Evolutionary conservation across 1,140 invertebrate species (phyloP), one percentile per base, ranked within the genome.

Genomic region (Campodea augens): DNA sequence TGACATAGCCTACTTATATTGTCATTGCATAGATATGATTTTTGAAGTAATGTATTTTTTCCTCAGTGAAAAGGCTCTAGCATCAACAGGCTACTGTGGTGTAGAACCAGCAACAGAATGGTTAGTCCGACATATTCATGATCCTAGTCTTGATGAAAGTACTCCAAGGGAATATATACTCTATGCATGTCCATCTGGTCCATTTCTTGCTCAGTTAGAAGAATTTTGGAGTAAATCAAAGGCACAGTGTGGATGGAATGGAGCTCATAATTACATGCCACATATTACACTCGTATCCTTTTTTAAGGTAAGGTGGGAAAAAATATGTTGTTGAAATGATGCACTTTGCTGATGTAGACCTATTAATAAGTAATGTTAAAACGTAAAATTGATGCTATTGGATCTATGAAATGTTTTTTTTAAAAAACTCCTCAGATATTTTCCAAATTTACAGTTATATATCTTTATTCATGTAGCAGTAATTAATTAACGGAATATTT

Each of bases 221-320:
- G 66, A 72, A 43, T 89, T 87, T 60, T 89, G 81, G 79, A 65
- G 74, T 1, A 78, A 81, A 53, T 82, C 81, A n/a, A 72, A 75
- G 52, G 61, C 68, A 43, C 60, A 74, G 3, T 76, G 74, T 59
- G 78, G 77, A 24, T 85, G 84, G 78, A 90, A 91, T 64, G 82
- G 83, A 20, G 83, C 83, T 5, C 85, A 88, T 55, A 83, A 86
- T 60, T 87, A 76, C 59, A 75, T 83, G 29, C 86, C 86, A 2
- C 86, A 92, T 57, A 81, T 92, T 50, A 91, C 86, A 10, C 66
- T 92, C 25, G 80, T 85, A 32, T 79, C 84, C 7, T 87, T 84
- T 61, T 90, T 90, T 56, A 83, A 84, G 68, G 85, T 88, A 66
- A 52, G 50, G n/a, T n/a, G n/a, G n/a, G n/a, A n/a, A n/a, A n/a